phyloP scores from a whole-genome alignment of 2,888 invertebrate genomes.

The Troilus luridus region DNA sequence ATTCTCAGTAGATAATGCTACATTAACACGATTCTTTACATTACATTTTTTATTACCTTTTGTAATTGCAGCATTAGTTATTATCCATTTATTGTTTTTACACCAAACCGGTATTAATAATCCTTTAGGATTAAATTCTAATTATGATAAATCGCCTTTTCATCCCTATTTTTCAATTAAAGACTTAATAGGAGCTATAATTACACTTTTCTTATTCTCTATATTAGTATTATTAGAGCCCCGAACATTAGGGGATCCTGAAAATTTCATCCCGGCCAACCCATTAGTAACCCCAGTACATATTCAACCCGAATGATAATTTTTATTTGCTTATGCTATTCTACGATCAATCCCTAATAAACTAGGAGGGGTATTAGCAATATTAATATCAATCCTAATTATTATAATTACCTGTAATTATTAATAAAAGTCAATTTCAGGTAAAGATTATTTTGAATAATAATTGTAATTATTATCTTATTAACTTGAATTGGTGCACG shows the following conservation, averaged over 20 bases:
- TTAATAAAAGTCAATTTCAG: too few relatives aligned
- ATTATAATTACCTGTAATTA: too few relatives aligned
- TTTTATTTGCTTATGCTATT: constrained; percentile 86
- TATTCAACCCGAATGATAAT: constrained; percentile 90
- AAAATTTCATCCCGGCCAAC: constrained; percentile 83
- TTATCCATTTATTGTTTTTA: constrained; percentile 77
- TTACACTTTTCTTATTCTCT: too few relatives aligned
- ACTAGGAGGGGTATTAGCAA: too few relatives aligned
- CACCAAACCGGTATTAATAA: constrained; percentile 81
- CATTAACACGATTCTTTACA: constrained; percentile 72
- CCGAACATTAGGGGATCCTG: constrained; percentile 77
- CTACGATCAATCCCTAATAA: constrained; percentile 86
- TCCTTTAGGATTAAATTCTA: constrained; percentile 76
- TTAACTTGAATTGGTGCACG: constrained; percentile 80
- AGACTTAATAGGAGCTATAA: too few relatives aligned
- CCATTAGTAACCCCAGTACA: too few relatives aligned
- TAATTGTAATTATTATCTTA: constrained; percentile 78
- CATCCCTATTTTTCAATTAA: too few relatives aligned
- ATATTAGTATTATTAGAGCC: constrained; percentile 74
- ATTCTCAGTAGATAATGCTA: too few relatives aligned
- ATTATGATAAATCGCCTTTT: constrained; percentile 79
- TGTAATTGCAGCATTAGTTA: too few relatives aligned
- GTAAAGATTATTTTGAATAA: constrained; percentile 80
- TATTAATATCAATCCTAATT: too few relatives aligned
- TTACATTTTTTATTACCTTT: constrained; percentile 81